Percentiles rank a stretch among this genome's conserved stretches.
These are phyloP conservation scores for Tonatia bakeri DNA, from an alignment of 2,113 vertebrate species.

Conservation along the genomic window DNA sequence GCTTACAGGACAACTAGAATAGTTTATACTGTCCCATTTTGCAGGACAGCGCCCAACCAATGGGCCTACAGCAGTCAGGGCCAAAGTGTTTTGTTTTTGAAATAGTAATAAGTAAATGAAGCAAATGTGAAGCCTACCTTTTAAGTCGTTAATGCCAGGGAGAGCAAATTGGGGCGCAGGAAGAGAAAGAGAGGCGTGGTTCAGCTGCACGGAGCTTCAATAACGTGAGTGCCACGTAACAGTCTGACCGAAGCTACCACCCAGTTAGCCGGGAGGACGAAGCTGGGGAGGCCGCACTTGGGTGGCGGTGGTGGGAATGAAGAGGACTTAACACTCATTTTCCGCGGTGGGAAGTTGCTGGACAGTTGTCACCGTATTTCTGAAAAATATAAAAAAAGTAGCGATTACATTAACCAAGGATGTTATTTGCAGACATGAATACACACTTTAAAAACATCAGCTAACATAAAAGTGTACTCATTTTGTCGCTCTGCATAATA, in stretches of 20 bases:
- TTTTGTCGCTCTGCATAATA: background rate
- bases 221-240: background rate
- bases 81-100: background rate
- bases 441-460: background rate
- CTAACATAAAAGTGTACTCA: background rate
- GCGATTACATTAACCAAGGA: background rate
- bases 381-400: background rate
- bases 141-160: background rate
- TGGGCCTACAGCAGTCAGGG: too few relatives aligned
- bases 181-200: background rate
- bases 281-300: background rate
- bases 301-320: too few relatives aligned
- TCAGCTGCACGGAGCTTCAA: background rate
- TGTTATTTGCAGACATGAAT: background rate
- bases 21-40: too few relatives aligned
- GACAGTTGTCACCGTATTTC: background rate
- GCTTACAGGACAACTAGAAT: background rate
- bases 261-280: too few relatives aligned
- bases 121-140: background rate
- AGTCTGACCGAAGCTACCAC: background rate
- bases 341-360: background rate
- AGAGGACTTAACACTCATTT: background rate
- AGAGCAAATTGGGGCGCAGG: background rate
- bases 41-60: too few relatives aligned
- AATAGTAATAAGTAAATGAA: background rate